Percentiles rank a stretch among this genome's conserved stretches.
phyloP scores from a whole-genome alignment of 2,797 vertebrate species.

The Ctenochaetus hawaiiensis region DNA sequence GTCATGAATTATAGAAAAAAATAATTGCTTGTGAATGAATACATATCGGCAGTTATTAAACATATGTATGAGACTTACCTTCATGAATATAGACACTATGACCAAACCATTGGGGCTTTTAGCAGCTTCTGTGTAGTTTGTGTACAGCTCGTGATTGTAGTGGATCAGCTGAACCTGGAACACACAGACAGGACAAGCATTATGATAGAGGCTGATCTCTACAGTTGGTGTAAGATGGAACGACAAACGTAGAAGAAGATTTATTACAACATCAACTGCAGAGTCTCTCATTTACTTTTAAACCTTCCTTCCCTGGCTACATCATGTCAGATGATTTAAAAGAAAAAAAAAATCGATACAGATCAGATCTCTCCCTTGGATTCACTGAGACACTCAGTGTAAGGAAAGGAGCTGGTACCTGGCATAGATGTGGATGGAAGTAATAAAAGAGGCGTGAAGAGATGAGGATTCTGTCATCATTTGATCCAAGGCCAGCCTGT shows the following conservation, averaged over 20 bases:
- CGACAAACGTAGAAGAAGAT: no score
- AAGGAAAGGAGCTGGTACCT: constrained; percentile 22
- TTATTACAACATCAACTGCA: background rate
- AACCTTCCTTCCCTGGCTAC: constrained; percentile 10
- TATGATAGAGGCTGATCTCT: background rate
- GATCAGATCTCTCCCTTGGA: constrained; percentile 44
- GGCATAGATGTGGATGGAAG: constrained; percentile 25
- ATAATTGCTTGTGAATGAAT: background rate
- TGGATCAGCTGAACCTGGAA: constrained; percentile 97
- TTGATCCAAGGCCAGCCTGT: constrained; percentile 33
- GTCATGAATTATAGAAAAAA: constrained; percentile 3
- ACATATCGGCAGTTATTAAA: constrained; percentile 7
- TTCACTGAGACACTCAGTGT: constrained; percentile 23
- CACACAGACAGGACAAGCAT: constrained; percentile 35
- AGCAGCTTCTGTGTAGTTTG: constrained; percentile 97
- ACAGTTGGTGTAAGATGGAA: constrained; percentile 4
- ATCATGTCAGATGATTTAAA: constrained; percentile 48
- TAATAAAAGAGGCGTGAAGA: constrained; percentile 38
- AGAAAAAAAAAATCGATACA: constrained; percentile 40
- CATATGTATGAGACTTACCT: constrained; percentile 85
- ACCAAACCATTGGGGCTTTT: constrained; percentile 98
- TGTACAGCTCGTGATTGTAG: constrained; percentile 99
- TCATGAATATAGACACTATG: constrained; percentile 99
- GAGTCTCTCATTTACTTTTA: constrained; percentile 23
- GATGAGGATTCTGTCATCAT: constrained; percentile 20